These are phyloP conservation scores for Chironomus tepperi DNA, from an alignment of 1,140 invertebrate genomes.

Conservation along the genomic window DNA sequence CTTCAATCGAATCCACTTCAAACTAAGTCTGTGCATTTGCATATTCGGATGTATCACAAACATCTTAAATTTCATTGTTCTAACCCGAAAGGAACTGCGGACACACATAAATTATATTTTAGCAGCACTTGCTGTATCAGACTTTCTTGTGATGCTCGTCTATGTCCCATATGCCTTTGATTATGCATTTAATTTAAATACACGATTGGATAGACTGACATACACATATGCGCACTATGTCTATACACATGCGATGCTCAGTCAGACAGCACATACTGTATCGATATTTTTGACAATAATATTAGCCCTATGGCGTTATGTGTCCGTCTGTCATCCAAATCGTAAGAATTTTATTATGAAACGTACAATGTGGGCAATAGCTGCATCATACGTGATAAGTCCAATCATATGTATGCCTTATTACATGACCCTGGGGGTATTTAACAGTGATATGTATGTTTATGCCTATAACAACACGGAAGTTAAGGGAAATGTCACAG, in stretches of 20 bases:
- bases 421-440: constrained; percentile 2
- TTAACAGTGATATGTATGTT: neutral
- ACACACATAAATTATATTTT: constrained; percentile 77
- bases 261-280: constrained; percentile 68
- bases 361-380: neutral
- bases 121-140: constrained; percentile 68
- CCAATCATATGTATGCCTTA: neutral
- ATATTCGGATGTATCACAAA: constrained; percentile 85
- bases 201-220: neutral
- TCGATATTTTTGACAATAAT: constrained; percentile 81
- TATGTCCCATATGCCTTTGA: constrained; percentile 77
- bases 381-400: neutral
- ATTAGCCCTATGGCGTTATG: constrained; percentile 53
- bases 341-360: neutral
- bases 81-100: constrained; percentile 75
- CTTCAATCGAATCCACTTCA: neutral
- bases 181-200: constrained; percentile 24
- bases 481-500: neutral
- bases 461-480: neutral
- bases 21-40: constrained; percentile 52
- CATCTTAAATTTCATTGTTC: constrained; percentile 76
- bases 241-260: neutral
- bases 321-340: constrained; percentile 28
- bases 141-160: constrained; percentile 79
- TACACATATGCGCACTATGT: neutral